Evolutionary conservation across 2,113 vertebrate genomes (phyloP).

Genomic region (Neotragus moschatus): DNA sequence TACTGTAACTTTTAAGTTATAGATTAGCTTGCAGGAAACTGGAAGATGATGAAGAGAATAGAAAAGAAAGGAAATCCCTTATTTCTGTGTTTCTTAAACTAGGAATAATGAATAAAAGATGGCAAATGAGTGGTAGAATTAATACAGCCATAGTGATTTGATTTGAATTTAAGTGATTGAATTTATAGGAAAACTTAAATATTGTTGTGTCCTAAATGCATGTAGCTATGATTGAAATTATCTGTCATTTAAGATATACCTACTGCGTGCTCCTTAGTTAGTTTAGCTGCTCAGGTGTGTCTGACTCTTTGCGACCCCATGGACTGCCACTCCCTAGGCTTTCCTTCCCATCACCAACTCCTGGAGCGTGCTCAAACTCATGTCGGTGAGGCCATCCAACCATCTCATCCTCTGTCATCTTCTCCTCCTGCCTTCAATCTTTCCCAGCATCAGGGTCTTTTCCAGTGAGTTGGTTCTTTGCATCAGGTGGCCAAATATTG

Average conservation of each 20-base stretch:
- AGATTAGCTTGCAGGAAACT: constrained; percentile 6
- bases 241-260: neutral
- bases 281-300: neutral
- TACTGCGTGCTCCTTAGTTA: neutral
- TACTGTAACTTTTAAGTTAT: constrained; percentile 37
- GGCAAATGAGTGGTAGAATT: neutral
- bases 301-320: neutral
- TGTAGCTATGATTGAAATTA: constrained; percentile 11
- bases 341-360: neutral
- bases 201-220: neutral
- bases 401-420: neutral
- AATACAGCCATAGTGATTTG: constrained; percentile 18
- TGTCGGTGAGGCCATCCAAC: neutral
- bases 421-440: neutral
- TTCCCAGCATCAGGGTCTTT: neutral
- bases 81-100: neutral
- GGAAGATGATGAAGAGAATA: constrained; percentile 14
- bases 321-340: neutral
- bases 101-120: constrained; percentile 1
- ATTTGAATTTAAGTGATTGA: constrained; percentile 28
- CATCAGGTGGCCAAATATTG: neutral
- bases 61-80: neutral
- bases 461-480: neutral
- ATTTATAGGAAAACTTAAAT: neutral
- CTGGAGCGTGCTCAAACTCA: neutral